Percentiles rank a stretch among this genome's conserved stretches.
Evolutionary conservation across 2,797 vertebrate genomes (phyloP).

Genomic region (Spinus pinus): DNA sequence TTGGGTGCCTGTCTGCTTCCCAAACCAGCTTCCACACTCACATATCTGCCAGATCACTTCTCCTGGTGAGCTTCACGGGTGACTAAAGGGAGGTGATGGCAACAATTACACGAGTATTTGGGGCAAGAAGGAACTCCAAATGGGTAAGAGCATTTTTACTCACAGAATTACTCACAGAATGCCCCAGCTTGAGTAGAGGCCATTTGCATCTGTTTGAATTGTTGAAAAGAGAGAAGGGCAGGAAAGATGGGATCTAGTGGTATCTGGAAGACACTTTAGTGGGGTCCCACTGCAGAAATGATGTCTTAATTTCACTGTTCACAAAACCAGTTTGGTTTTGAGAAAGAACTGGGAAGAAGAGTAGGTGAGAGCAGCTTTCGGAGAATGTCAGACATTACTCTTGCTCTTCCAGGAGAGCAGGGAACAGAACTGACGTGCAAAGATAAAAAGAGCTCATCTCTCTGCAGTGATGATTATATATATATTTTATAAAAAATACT

Average conservation of each 20-base stretch:
- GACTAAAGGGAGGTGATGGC: background rate
- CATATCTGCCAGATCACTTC: background rate
- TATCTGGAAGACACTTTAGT: background rate
- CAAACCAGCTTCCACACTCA: background rate
- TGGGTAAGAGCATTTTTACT: background rate
- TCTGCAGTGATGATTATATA: background rate
- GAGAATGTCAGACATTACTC: background rate
- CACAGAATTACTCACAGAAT: background rate
- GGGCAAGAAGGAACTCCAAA: background rate
- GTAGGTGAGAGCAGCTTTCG: background rate
- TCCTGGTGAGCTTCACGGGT: background rate
- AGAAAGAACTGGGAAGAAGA: background rate
- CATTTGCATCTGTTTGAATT: background rate
- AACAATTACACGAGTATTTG: background rate
- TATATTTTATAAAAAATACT: background rate
- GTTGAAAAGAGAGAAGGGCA: background rate
- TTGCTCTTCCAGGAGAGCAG: background rate
- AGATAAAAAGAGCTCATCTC: background rate
- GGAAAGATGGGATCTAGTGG: background rate
- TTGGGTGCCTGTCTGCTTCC: background rate
- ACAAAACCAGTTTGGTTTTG: background rate
- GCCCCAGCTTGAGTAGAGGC: background rate
- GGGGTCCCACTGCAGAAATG: background rate
- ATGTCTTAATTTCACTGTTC: background rate
- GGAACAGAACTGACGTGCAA: background rate